Evolutionary conservation across 2,113 vertebrate genomes (phyloP), one percentile per base, ranked within the genome.

Genomic region (Shinisaurus crocodilurus): DNA sequence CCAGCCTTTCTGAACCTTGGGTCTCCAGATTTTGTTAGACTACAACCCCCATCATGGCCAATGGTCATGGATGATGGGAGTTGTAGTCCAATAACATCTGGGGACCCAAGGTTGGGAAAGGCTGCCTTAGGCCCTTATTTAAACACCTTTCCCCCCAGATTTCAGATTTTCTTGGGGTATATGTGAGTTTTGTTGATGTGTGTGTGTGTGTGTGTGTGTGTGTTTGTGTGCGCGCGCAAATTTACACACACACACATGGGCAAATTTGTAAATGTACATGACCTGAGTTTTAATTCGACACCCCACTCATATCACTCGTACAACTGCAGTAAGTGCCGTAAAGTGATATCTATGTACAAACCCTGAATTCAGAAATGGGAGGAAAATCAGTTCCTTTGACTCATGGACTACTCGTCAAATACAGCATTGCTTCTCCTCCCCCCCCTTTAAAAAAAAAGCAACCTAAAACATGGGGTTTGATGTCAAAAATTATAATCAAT

Each of bases 401-500:
- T 70, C 48, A 23, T 27, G 57, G 75, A 69, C 65, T 15, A 85
- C n/a, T 57, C 80, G n/a, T n/a, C 40, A 79, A 77, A 67, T 40
- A 54, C 16, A 85, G 25, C 74, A 34, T 8, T 45, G 25, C 29
- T 27, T 29, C 40, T 65, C 20, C 4, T 45, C 6, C 5, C 15
- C 18, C 18, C 13, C 5, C 43, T 29, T 25, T 83, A 81, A 34
- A 72, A 82, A 50, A 50, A 16, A 67, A 13, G 40, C 29, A 81
- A 50, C 27, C n/a, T 63, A 65, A 27, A 40, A 75, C 74, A 75
- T 23, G 2, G 27, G 69, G 29, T 79, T 80, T 86, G 45, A 86
- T 86, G 83, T 95, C 92, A 91, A 69, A 86, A 92, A 91, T 74
- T 92, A 87, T 82, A 94, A 93, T 90, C 92, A 87, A 65, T 40